Conservation (phyloP, 2,888 invertebrate genomes). For the Listrodromus nycthemerus region DNA sequence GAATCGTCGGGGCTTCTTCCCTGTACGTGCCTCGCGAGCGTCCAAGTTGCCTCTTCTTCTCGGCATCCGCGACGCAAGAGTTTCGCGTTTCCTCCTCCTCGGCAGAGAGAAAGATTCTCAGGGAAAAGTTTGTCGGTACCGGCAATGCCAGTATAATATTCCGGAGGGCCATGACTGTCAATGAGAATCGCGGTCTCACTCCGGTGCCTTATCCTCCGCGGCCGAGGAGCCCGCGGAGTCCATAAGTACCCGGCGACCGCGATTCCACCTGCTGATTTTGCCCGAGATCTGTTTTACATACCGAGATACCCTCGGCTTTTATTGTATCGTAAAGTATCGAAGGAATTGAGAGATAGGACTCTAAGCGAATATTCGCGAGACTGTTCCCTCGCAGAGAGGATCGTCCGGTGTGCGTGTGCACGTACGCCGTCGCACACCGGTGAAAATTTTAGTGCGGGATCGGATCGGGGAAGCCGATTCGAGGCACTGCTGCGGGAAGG, state of each 20-base stretch:
- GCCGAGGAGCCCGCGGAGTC: conserved; percentile 9
- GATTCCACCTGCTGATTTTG: conserved; percentile 60
- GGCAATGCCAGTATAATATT: conserved; percentile 57
- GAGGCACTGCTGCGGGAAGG: conserved; percentile 30
- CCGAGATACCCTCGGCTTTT: conserved; percentile 50
- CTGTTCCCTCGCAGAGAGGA: not conserved
- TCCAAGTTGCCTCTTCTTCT: conserved; percentile 14
- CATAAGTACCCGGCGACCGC: conserved; percentile 13
- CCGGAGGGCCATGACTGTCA: conserved; percentile 53
- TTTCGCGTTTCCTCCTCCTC: conserved; percentile 25
- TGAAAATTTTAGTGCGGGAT: conserved; percentile 19
- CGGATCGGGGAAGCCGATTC: conserved; percentile 31
- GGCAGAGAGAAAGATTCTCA: conserved; percentile 34
- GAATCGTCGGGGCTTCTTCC: conserved; percentile 54
- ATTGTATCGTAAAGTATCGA: conserved; percentile 53
- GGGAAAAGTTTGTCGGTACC: conserved; percentile 45
- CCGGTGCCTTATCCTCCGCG: conserved; percentile 39
- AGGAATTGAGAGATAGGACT: conserved; percentile 61
- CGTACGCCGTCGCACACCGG: not conserved
- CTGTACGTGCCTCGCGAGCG: not conserved
- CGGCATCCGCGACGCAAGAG: conserved; percentile 1
- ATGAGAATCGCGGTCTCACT: conserved; percentile 54
- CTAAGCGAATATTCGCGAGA: conserved; percentile 32
- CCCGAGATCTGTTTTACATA: conserved; percentile 61
- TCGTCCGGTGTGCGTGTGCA: not conserved